phyloP scores from a whole-genome alignment of 2,113 vertebrate genomes.

The Micronycteris hirsuta region DNA sequence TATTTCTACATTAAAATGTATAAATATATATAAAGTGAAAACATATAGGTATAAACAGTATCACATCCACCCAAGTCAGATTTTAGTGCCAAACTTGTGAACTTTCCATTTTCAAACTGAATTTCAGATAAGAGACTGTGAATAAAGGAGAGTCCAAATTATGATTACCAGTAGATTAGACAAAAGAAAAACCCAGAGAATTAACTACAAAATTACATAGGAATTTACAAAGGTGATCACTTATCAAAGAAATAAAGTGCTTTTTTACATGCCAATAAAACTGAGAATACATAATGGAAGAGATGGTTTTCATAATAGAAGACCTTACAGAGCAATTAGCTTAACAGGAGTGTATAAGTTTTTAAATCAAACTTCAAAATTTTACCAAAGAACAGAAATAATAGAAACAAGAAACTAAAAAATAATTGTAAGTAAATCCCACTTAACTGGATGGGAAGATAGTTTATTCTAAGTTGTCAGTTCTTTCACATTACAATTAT shows the following conservation, averaged over 20 bases:
- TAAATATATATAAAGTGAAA: neutral
- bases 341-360: neutral
- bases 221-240: neutral
- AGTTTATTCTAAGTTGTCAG: neutral
- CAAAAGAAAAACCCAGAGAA: neutral
- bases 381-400: neutral
- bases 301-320: neutral
- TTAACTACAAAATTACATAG: neutral
- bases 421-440: neutral
- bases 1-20: neutral
- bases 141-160: neutral
- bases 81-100: neutral
- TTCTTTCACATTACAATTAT: neutral
- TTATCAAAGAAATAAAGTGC: neutral
- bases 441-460: neutral
- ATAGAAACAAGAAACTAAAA: constrained; percentile 7
- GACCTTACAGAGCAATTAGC: neutral
- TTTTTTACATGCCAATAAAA: neutral
- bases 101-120: neutral
- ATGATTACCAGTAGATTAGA: neutral
- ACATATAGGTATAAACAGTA: neutral
- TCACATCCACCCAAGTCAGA: neutral
- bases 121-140: neutral
- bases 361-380: neutral
- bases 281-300: neutral